Evolutionary conservation across 2,888 invertebrate genomes (phyloP).

Genomic region (Ectemnius continuus): DNA sequence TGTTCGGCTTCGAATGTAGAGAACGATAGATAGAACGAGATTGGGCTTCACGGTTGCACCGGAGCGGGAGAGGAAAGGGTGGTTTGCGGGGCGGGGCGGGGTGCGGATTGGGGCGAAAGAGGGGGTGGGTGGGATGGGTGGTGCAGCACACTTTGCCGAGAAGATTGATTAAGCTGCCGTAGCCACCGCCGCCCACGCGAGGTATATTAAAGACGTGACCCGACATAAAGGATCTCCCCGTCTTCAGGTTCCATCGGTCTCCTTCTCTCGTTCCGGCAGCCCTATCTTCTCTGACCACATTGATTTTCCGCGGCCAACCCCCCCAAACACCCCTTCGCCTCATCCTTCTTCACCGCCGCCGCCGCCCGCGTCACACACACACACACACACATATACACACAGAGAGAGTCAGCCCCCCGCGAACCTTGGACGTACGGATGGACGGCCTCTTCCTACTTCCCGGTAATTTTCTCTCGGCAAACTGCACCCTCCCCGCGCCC

Average conservation of each 20-base stretch:
- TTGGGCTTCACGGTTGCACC: constrained; percentile 53
- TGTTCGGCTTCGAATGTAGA: constrained; percentile 53
- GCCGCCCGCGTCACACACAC: constrained; percentile 17
- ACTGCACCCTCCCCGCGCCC: constrained; percentile 26
- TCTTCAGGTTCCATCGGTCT: constrained; percentile 49
- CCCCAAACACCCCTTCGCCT: constrained; percentile 1
- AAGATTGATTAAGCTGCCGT: constrained; percentile 71
- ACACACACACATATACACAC: constrained; percentile 3
- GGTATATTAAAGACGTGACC: constrained; percentile 76
- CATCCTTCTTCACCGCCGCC: background rate
- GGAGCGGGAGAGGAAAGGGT: constrained; percentile 20
- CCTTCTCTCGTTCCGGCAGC: constrained; percentile 30
- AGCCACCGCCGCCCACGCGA: constrained; percentile 58
- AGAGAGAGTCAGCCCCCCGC: background rate
- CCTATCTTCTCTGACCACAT: constrained; percentile 60
- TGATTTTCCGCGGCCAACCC: constrained; percentile 55
- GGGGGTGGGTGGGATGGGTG: constrained; percentile 18
- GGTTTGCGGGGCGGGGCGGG: background rate
- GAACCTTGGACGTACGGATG: background rate
- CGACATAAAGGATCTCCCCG: constrained; percentile 70
- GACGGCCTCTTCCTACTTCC: constrained; percentile 26
- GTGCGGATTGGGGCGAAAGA: constrained; percentile 1
- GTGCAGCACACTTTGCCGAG: constrained; percentile 52
- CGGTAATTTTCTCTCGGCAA: constrained; percentile 52
- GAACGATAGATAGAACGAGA: constrained; percentile 53